These are phyloP conservation scores for Apteryx owenii DNA, from an alignment of 2,113 vertebrate genomes.

Conservation along the genomic window DNA sequence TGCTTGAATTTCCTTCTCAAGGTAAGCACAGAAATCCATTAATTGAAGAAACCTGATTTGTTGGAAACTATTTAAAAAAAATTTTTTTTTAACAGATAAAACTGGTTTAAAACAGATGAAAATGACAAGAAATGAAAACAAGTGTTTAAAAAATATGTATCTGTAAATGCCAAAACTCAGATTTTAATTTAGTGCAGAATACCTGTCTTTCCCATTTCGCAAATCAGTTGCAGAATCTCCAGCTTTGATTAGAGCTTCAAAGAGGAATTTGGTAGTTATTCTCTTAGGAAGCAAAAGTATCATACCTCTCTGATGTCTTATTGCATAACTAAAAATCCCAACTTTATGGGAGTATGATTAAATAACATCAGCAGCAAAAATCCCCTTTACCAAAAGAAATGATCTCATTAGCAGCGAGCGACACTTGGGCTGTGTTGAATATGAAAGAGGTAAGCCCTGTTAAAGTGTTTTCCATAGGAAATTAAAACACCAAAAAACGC, in stretches of 20 bases:
- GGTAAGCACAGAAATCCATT: neutral
- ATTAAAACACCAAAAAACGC: neutral
- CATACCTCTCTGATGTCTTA: slow-evolving; percentile 2
- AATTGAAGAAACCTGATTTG: neutral
- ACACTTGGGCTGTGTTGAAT: neutral
- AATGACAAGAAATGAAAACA: neutral
- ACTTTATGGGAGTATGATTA: neutral
- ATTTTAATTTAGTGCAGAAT: slow-evolving; percentile 9
- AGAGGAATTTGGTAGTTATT: slow-evolving; percentile 34
- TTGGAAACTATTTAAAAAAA: neutral
- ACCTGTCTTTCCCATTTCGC: neutral
- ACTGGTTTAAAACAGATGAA: neutral
- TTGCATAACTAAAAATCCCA: neutral
- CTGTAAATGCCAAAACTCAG: neutral
- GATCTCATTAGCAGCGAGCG: neutral
- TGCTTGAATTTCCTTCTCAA: neutral
- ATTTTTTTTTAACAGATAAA: neutral
- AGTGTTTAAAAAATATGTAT: neutral
- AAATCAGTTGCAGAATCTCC: neutral
- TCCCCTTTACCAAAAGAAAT: neutral
- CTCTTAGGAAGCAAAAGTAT: neutral
- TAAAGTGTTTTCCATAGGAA: neutral
- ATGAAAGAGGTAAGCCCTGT: neutral
- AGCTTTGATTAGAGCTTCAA: slow-evolving; percentile 51
- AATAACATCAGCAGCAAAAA: neutral